Conservation (phyloP, 2,888 invertebrate species). For the Tortrix viridana region DNA sequence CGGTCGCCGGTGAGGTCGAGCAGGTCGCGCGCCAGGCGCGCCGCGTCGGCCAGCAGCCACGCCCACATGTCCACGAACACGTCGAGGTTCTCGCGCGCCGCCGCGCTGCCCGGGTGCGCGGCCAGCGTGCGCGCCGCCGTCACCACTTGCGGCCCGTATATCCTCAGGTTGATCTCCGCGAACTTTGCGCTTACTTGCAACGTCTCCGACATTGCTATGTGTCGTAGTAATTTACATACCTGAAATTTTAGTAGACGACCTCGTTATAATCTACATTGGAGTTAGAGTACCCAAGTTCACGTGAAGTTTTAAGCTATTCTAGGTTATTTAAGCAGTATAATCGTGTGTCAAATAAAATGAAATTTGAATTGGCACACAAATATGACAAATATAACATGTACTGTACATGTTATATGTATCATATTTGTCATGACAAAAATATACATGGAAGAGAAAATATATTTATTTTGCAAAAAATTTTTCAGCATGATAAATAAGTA, state of each 20-base stretch:
- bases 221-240: slow-evolving; percentile 98
- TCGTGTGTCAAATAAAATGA: no score
- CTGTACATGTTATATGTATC: no score
- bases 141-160: slow-evolving; percentile 97
- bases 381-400: slow-evolving; percentile 12
- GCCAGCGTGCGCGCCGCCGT: slow-evolving; percentile 97
- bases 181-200: slow-evolving; percentile 98
- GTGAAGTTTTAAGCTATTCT: no score
- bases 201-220: slow-evolving; percentile 97
- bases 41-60: slow-evolving; percentile 96
- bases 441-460: no score
- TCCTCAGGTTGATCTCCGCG: slow-evolving; percentile 96
- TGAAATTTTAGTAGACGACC: slow-evolving; percentile 55
- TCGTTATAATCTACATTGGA: no score
- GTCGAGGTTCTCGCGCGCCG: slow-evolving; percentile 98
- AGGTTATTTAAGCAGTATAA: no score
- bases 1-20: slow-evolving; percentile 89
- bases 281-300: no score
- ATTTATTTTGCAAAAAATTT: no score
- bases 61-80: slow-evolving; percentile 98
- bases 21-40: slow-evolving; percentile 94
- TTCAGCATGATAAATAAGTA: no score
- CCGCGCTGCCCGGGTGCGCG: slow-evolving; percentile 95
- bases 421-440: no score
- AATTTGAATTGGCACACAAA: no score